phyloP scores from a whole-genome alignment of 2,797 vertebrate species.

The Poecilia gillii region DNA sequence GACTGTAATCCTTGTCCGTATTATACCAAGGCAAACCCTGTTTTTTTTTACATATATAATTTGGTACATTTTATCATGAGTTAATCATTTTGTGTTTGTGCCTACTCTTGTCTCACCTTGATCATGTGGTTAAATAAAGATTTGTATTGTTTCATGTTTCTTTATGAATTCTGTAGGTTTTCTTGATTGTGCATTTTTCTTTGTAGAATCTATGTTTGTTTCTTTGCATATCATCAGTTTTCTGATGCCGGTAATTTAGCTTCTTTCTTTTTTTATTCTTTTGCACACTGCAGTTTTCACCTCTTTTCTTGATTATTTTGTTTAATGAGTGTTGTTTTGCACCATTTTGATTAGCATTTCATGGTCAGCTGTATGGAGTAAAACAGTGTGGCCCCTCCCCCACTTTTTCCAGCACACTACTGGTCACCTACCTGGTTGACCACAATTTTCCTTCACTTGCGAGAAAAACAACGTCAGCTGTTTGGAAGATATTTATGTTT shows the following conservation, averaged over 20 bases:
- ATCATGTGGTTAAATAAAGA: background rate
- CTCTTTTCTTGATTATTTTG: background rate
- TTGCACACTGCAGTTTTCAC: background rate
- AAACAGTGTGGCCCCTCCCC: background rate
- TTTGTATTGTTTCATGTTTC: background rate
- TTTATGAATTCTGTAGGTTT: background rate
- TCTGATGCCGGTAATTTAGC: background rate
- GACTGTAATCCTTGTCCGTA: background rate
- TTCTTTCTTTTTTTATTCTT: background rate
- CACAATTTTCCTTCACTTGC: background rate
- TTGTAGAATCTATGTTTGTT: background rate
- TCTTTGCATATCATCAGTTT: background rate
- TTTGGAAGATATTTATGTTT: background rate
- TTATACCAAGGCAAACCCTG: background rate
- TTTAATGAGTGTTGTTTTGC: background rate
- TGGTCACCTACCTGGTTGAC: background rate
- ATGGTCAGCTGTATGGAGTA: background rate
- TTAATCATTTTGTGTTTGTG: background rate
- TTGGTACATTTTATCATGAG: background rate
- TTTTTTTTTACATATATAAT: background rate
- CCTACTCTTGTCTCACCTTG: background rate
- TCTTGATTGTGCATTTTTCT: background rate
- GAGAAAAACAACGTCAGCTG: background rate
- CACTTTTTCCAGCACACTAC: background rate
- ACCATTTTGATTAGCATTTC: background rate